Evolutionary conservation across 1,140 invertebrate species (phyloP), one percentile per base, ranked within the genome.

Genomic region (Drosophila nigrodunni): DNA sequence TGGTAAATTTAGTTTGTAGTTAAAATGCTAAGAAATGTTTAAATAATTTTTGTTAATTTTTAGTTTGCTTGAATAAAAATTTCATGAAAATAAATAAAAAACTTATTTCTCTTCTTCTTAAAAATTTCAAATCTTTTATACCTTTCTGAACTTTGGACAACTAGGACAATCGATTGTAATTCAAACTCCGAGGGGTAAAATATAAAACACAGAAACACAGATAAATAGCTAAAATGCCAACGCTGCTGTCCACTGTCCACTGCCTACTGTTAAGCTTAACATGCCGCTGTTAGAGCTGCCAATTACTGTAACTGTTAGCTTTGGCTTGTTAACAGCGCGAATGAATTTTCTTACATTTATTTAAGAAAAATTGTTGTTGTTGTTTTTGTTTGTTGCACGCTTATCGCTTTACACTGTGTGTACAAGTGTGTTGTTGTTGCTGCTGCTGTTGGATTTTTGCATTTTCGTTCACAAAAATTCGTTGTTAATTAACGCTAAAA

Each of bases 401-500:
- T 80, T 87, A 77, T 87, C 77, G 82, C 64, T 79, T 52, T 73
- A 80, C 70, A 83, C 83, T 88, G 68, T 88, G 83, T 80, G 85
- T 88, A 72, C 79, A 87, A 82, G 78, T 75, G 8, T 62, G 58
- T 71, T 54, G 75, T 77, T 62, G 49, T 68, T 78, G 62, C 68
- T 74, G 71, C 55, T 74, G 74, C 65, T 85, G 25, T 30, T 30
- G 25, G 25, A 30, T 30, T 85, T 83, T 83, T 83, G 80, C 80
- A 83, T 83, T 54, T 54, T 54, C 50, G 50, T 85, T 79, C 82
- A 74, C 64, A 70, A 87, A 82, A 88, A 88, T 83, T 88, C 83
- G 85, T 85, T 88, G 85, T 88, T 88, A 88, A 88, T 88, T 88
- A 88, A 88, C 85, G 85, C 85, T 89, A 89, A 89, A 89, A 90